Conservation (phyloP, 2,888 invertebrate genomes). For the Zygaena filipendulae region DNA sequence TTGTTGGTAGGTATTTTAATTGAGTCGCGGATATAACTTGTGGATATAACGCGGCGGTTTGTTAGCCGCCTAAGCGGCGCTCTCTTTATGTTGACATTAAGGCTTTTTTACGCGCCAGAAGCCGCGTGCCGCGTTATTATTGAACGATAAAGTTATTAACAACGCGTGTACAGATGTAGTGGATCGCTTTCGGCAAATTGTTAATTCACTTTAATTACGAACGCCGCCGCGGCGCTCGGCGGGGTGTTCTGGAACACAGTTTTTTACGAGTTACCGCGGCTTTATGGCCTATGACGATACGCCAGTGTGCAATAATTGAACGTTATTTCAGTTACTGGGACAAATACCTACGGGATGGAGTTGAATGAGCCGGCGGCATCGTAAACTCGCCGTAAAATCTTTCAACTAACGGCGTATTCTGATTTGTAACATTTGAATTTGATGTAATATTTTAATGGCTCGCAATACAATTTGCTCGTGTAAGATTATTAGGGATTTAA, state of each 20-base stretch:
- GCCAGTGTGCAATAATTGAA: constrained; percentile 53
- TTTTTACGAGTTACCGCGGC: too few relatives aligned
- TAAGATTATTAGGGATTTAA: too few relatives aligned
- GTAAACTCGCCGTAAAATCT: background rate
- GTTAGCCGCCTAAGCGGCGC: constrained; percentile 37
- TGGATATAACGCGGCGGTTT: constrained; percentile 33
- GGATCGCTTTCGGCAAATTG: constrained; percentile 45
- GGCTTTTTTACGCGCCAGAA: constrained; percentile 27
- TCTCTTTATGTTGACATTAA: constrained; percentile 33
- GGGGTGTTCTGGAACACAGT: too few relatives aligned
- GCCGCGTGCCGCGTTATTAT: constrained; percentile 30
- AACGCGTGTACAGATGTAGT: constrained; percentile 39
- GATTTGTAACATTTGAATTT: too few relatives aligned
- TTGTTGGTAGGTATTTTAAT: constrained; percentile 56
- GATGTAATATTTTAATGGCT: too few relatives aligned
- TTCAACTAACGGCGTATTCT: too few relatives aligned
- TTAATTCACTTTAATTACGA: constrained; percentile 57
- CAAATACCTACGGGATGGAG: background rate
- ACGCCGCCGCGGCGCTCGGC: constrained; percentile 32
- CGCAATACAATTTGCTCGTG: too few relatives aligned
- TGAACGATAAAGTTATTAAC: constrained; percentile 48
- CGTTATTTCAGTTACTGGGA: constrained; percentile 24
- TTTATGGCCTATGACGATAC: too few relatives aligned
- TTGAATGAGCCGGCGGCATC: too few relatives aligned
- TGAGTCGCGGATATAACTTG: constrained; percentile 44